Evolutionary conservation across 2,113 vertebrate species (phyloP).

Genomic region (Carassius auratus): DNA sequence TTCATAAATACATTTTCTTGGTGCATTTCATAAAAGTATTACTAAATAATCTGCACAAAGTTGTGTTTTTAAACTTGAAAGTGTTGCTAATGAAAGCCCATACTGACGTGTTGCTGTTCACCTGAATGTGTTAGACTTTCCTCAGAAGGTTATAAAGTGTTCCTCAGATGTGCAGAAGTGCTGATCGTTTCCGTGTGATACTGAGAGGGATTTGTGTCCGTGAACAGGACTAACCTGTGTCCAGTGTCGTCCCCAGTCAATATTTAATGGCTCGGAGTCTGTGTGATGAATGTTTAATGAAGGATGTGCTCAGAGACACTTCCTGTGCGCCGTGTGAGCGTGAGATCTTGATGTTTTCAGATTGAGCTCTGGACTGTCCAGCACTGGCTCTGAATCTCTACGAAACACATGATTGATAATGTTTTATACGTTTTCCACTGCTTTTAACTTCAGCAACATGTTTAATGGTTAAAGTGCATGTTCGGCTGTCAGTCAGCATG

Average conservation of each 20-base stretch:
- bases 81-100: not conserved
- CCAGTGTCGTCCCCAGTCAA: constrained; percentile 46
- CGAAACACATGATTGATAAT: no score
- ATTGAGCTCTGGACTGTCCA: not conserved
- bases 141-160: not conserved
- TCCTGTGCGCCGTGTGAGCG: not conserved
- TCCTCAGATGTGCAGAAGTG: not conserved
- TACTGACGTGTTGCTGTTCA: not conserved
- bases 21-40: no score
- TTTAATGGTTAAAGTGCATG: not conserved
- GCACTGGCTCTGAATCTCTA: not conserved
- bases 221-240: constrained; percentile 36
- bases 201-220: not conserved
- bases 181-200: not conserved
- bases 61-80: not conserved
- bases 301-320: constrained; percentile 38
- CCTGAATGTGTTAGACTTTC: no score
- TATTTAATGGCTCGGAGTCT: constrained; percentile 56
- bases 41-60: no score
- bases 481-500: not conserved
- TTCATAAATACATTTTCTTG: no score
- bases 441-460: not conserved
- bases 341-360: not conserved
- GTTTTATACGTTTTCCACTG: not conserved
- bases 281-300: constrained; percentile 56